phyloP scores from a whole-genome alignment of 2,797 vertebrate species.

The Ibycter americanus region DNA sequence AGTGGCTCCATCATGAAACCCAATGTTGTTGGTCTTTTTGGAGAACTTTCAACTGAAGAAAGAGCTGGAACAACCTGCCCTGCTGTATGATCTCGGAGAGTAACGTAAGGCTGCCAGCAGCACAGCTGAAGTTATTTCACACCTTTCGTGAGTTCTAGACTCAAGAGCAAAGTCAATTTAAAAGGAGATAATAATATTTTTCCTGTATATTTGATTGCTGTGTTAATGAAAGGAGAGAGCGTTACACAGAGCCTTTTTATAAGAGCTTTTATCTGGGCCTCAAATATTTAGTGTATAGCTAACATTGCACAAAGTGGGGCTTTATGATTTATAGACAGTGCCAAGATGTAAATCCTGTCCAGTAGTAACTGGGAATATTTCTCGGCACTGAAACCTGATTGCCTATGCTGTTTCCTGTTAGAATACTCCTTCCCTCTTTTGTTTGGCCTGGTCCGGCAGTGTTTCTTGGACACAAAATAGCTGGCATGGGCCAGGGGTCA shows the following conservation, averaged over 20 bases:
- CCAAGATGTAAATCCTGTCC: slow-evolving; percentile 7
- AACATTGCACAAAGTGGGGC: background rate
- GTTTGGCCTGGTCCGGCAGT: background rate
- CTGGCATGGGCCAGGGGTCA: background rate
- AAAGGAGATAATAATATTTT: background rate
- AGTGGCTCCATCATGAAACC: background rate
- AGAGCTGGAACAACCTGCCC: background rate
- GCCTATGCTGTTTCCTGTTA: background rate
- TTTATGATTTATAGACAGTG: background rate
- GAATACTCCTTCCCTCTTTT: background rate
- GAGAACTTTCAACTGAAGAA: background rate
- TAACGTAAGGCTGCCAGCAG: background rate
- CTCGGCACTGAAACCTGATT: background rate
- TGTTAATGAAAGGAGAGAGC: background rate
- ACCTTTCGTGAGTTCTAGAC: background rate
- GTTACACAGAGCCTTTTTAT: background rate
- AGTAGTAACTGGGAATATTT: background rate
- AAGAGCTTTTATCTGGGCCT: background rate
- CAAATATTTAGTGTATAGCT: background rate
- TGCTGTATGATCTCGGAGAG: background rate
- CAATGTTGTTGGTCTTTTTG: background rate
- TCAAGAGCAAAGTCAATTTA: background rate
- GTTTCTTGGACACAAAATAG: background rate
- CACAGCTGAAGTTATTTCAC: background rate
- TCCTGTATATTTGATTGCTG: background rate